Conservation (phyloP, 2,113 vertebrate genomes). For the Pelvicachromis taeniatus region DNA sequence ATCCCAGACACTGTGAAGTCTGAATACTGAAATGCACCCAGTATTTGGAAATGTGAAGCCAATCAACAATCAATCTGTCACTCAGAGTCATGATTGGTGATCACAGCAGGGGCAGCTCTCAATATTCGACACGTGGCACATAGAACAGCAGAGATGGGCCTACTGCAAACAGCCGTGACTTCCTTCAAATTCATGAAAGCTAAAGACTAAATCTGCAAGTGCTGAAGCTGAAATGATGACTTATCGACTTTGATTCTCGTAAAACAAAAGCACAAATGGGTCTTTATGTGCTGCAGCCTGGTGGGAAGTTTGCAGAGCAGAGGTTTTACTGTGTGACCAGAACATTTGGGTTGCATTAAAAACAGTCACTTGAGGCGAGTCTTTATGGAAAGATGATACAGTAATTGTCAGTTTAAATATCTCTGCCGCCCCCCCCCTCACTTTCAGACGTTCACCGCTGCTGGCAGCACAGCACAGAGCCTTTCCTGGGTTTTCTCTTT, state of each 20-base stretch:
- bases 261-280: background rate
- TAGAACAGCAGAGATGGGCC: background rate
- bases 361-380: background rate
- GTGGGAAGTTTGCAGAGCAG: background rate
- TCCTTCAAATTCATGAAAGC: background rate
- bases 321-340: background rate
- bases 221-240: background rate
- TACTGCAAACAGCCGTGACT: background rate
- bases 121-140: background rate
- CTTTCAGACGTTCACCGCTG: background rate
- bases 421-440: background rate
- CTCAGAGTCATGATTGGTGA: background rate
- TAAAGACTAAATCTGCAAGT: background rate
- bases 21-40: background rate
- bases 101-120: background rate
- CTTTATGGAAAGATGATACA: background rate
- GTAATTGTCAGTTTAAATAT: slow-evolving; percentile 16
- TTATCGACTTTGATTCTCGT: background rate
- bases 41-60: slow-evolving; percentile 9
- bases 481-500: background rate
- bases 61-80: background rate
- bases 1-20: background rate
- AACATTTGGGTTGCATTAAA: slow-evolving; percentile 12
- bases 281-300: background rate
- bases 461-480: background rate